Percentiles rank a stretch among this genome's conserved stretches.
Conservation (phyloP, 2,888 invertebrate species). For the Priapulus caudatus region DNA sequence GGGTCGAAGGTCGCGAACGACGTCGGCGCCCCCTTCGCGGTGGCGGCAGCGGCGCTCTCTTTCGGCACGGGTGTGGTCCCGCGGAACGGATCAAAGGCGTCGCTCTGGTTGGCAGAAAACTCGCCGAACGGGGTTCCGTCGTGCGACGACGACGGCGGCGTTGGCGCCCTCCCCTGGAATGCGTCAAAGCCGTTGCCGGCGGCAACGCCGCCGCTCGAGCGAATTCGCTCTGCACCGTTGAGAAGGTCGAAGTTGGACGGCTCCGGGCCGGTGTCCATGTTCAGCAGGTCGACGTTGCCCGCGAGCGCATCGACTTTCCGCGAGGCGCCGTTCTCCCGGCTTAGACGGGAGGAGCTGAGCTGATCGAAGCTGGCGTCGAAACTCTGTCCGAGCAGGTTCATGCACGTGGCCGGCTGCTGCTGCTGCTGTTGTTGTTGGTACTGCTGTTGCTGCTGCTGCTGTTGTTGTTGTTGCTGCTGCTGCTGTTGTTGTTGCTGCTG, state of each 20-base stretch:
- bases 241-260: slow-evolving; percentile 29
- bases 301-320: too few species aligned
- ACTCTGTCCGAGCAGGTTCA: neutral
- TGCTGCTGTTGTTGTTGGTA: too few species aligned
- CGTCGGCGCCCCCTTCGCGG: neutral
- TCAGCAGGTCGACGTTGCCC: slow-evolving; percentile 22
- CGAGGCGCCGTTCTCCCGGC: too few species aligned
- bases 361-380: neutral
- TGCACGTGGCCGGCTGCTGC: too few species aligned
- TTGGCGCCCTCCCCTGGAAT: slow-evolving; percentile 21
- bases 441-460: too few species aligned
- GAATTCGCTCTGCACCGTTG: slow-evolving; percentile 17
- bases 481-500: too few species aligned
- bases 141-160: slow-evolving; percentile 12
- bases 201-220: slow-evolving; percentile 7
- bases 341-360: neutral
- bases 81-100: neutral
- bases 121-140: slow-evolving; percentile 27
- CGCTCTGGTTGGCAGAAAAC: slow-evolving; percentile 13
- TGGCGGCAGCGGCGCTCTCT: too few species aligned
- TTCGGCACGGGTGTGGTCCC: too few species aligned
- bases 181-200: slow-evolving; percentile 27
- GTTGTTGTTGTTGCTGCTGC: too few species aligned
- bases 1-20: neutral
- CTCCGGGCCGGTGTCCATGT: slow-evolving; percentile 20